A percentile compares a stretch with the other conserved stretches of the same genome.
phyloP scores from a whole-genome alignment of 2,797 vertebrate species.

The Cynopterus sphinx region DNA sequence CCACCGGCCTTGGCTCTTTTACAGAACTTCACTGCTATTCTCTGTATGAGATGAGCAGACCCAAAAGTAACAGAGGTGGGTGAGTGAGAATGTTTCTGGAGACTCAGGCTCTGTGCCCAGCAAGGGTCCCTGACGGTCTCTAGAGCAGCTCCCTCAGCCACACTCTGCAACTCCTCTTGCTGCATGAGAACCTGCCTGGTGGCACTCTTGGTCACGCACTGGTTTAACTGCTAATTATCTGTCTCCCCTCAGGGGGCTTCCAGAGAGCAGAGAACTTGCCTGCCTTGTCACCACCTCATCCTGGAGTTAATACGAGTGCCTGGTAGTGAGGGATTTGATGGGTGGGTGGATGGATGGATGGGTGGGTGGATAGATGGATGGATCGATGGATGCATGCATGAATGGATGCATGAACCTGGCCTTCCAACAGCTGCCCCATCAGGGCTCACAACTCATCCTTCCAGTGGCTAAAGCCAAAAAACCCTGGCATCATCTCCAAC shows the following conservation, averaged over 20 bases:
- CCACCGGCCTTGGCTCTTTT: neutral
- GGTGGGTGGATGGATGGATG: neutral
- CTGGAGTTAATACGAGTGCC: neutral
- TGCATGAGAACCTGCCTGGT: neutral
- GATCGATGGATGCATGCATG: neutral
- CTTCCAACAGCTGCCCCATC: neutral
- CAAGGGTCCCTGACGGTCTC: neutral
- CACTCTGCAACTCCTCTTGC: fast-evolving
- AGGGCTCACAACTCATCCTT: neutral
- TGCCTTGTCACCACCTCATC: neutral
- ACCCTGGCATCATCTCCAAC: neutral
- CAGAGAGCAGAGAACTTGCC: neutral
- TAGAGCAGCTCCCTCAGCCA: neutral
- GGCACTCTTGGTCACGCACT: fast-evolving
- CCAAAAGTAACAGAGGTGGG: neutral
- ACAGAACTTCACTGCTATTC: neutral
- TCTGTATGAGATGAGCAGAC: neutral
- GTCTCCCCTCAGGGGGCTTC: neutral
- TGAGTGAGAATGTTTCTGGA: neutral
- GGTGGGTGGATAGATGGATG: neutral
- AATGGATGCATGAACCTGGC: neutral
- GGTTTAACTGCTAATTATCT: neutral
- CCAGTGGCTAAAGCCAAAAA: neutral
- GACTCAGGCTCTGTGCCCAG: neutral
- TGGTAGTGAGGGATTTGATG: neutral